Base-by-base conservation (phyloP, 2,113 vertebrate species). In the Petroica traversi region DNA sequence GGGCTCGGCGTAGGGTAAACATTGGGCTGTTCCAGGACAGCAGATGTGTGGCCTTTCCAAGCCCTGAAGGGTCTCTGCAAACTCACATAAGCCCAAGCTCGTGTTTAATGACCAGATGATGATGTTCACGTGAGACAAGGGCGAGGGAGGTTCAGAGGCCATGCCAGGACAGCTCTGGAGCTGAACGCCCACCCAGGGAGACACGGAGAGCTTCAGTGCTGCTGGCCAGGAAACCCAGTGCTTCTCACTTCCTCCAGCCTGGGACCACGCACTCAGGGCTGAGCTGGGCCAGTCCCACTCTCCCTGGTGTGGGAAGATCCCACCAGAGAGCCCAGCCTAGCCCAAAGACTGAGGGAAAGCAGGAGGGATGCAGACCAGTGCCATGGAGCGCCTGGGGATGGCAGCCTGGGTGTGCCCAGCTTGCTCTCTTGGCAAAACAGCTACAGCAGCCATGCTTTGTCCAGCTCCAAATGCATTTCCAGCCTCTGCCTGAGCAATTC, bases 121-220 rank as follows among this genome's bases (percentile, higher is more conserved):
- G 28, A 64, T 0, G 15, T 18, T 84, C 57, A 87, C 41, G 33
- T 79, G 69, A 78, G 40, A 55, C 6, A 12, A 41, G 74, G 73
- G 81, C 1, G 17, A 78, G 74, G 0, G 33, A 64, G 43, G 83
- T 13, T 71, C 3, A 0, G n/a, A 62, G 40, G 31, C 54, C 0
- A 0, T 48, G 69, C 61, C 69, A 28, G 55, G 22, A 58, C 24
- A 48, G 78, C 89, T 48, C 64, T 10, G 52, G 2, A 59, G 57
- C 6, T 0, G 0, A 67, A 22, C 0, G 12, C 62, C 71, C 33
- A 43, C 69, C 72, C 74, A 45, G 12, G 59, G 68, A 77, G 74
- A 48, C 1, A 11, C 64, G 0, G 1, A 55, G 92, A 66, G 51
- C 43, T 34, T 9, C 67, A 23, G 62, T 0, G 0, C 26, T 34